A percentile compares a stretch with the other conserved stretches of the same genome.
phyloP scores from a whole-genome alignment of 2,888 invertebrate genomes.

The Leucoma salicis region DNA sequence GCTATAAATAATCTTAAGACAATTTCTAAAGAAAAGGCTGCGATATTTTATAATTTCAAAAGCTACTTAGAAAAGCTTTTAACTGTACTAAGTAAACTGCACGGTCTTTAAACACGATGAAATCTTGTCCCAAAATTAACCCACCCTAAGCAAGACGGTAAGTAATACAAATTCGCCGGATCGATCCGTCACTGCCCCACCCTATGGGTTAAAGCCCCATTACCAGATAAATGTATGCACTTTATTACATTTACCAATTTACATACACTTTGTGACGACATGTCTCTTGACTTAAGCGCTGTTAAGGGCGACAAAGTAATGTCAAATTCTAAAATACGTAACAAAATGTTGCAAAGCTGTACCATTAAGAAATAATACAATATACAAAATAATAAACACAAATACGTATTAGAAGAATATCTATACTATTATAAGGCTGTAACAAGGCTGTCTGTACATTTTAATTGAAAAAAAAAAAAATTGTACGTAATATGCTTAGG shows the following conservation, averaged over 20 bases:
- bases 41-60: background rate
- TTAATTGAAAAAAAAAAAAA: too few species aligned
- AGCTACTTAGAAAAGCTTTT: slow-evolving; percentile 1
- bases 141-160: slow-evolving; percentile 31
- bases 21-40: background rate
- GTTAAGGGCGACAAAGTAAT: slow-evolving; percentile 46
- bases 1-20: background rate
- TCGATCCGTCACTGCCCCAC: slow-evolving; percentile 52
- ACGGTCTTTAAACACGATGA: background rate
- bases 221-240: slow-evolving; percentile 77
- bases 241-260: slow-evolving; percentile 81
- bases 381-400: too few species aligned
- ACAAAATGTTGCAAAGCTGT: too few species aligned
- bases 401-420: too few species aligned
- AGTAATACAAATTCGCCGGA: slow-evolving; percentile 37
- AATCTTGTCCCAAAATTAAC: slow-evolving; percentile 24
- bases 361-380: too few species aligned
- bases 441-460: too few species aligned
- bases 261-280: slow-evolving; percentile 73
- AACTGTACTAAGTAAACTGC: background rate
- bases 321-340: slow-evolving; percentile 30
- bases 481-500: too few species aligned
- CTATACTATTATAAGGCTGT: too few species aligned
- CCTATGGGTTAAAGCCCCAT: slow-evolving; percentile 67
- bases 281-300: slow-evolving; percentile 65